Evolutionary conservation across 2,113 vertebrate genomes (phyloP), one percentile per base, ranked within the genome.

Genomic region (Crypturellus undulatus): DNA sequence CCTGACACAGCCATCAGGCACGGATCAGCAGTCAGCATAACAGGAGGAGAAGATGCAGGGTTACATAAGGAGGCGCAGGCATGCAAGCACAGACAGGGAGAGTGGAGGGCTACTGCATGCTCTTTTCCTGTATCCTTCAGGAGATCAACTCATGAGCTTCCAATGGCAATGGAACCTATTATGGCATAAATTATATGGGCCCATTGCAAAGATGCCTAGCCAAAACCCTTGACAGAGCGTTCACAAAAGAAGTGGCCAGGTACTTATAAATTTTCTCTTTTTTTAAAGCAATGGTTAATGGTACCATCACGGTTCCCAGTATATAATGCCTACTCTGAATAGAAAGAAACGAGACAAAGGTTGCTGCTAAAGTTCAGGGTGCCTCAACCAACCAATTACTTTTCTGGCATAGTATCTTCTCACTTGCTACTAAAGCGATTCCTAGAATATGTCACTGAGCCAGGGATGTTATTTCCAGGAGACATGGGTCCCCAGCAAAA

Each of bases 1-100:
- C 92, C 82, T 97, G 94, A 96, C 96, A 96, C 36, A 15, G 65
- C 78, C 93, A 95, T 95, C 92, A 96, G 94, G 94, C 96, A 97
- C 0, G 54, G 97, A 98, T 98, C 96, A 97, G 93, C 83, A 93
- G 96, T 94, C 94, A 97, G 90, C 92, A 96, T 97, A 97, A 97
- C 38, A 91, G 77, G 54, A 94, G 72, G 63, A 79, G 91, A 96
- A 97, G 96, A 91, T 45, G 78, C 89, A 95, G 84, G 75, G 88
- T 97, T 97, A 95, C 77, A 94, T 91, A 97, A 97, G 82, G 90
- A 93, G 76, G 73, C 43, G 3, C 71, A 94, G 95, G 85, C 94
- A 97, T 89, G 76, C 93, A 94, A 97, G 75, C 65, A 73, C 26
- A 17, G 28, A 77, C 69, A 47, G 5, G 70, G 73, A 96, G 89